A percentile compares a stretch with the other conserved stretches of the same genome.
Evolutionary conservation across 2,797 vertebrate genomes (phyloP).

Genomic region (Acanthurus tractus): DNA sequence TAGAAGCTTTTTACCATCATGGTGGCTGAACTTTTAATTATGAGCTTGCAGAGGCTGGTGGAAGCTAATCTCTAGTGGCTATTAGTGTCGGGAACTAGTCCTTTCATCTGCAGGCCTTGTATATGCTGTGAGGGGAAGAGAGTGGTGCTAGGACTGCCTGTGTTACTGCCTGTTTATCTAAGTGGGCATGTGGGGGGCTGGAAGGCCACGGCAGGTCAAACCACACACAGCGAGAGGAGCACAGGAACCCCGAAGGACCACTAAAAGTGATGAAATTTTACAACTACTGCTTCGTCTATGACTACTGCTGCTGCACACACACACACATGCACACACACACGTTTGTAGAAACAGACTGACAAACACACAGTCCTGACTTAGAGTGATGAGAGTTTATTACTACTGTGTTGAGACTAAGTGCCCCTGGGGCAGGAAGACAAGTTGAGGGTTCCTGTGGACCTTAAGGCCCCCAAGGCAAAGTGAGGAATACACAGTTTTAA

Average conservation of each 20-base stretch:
- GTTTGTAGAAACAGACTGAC: constrained; percentile 55
- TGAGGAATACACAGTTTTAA: constrained; percentile 50
- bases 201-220: constrained; percentile 77
- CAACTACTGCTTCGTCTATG: constrained; percentile 74
- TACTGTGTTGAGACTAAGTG: constrained; percentile 82
- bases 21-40: constrained; percentile 77
- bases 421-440: constrained; percentile 70
- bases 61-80: constrained; percentile 77
- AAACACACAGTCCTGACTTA: constrained; percentile 69
- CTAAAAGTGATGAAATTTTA: constrained; percentile 84
- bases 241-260: constrained; percentile 78
- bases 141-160: constrained; percentile 75
- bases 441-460: constrained; percentile 72
- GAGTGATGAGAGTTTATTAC: constrained; percentile 84
- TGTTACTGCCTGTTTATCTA: constrained; percentile 87
- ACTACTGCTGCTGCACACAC: constrained; percentile 72
- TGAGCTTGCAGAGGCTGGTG: constrained; percentile 53
- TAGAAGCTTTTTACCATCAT: constrained; percentile 60
- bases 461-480: constrained; percentile 67
- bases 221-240: constrained; percentile 85
- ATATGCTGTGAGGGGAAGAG: constrained; percentile 75
- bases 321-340: constrained; percentile 24
- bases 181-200: constrained; percentile 79
- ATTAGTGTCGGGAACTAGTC: constrained; percentile 74
- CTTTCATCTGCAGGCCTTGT: constrained; percentile 83